Evolutionary conservation across 2,797 vertebrate species (phyloP).

Genomic region (Catharus ustulatus): DNA sequence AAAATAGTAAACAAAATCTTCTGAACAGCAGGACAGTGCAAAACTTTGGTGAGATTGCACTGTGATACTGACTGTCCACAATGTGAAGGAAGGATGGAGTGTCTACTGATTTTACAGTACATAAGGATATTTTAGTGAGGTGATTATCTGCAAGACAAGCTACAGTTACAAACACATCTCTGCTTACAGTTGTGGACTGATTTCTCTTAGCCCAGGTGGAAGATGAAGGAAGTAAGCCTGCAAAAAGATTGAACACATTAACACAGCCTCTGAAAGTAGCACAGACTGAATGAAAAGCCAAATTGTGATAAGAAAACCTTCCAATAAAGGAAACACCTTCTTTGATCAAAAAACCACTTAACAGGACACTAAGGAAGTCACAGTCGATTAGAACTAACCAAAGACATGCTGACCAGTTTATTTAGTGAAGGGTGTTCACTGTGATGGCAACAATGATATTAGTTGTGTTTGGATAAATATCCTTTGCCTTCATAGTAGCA

Average conservation of each 20-base stretch:
- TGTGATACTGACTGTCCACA: background rate
- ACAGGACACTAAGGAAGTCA: background rate
- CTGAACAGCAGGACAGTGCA: background rate
- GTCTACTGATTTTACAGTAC: background rate
- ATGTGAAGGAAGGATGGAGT: background rate
- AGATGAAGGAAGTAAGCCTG: background rate
- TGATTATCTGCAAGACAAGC: background rate
- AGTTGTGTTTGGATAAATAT: background rate
- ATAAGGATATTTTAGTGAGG: background rate
- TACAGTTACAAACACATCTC: background rate
- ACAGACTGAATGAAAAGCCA: background rate
- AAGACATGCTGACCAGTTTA: background rate
- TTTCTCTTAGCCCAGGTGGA: background rate
- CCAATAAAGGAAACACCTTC: background rate
- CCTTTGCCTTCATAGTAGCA: background rate
- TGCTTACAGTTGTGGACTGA: background rate
- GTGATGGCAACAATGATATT: background rate
- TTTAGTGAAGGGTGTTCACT: background rate
- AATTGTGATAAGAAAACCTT: background rate
- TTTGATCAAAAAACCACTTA: accelerated
- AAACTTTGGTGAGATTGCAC: background rate
- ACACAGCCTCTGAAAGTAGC: background rate
- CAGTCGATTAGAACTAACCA: background rate
- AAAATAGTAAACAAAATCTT: background rate
- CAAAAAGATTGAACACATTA: background rate